Conservation (phyloP, 2,113 vertebrate species). For the Copsychus sechellarum region DNA sequence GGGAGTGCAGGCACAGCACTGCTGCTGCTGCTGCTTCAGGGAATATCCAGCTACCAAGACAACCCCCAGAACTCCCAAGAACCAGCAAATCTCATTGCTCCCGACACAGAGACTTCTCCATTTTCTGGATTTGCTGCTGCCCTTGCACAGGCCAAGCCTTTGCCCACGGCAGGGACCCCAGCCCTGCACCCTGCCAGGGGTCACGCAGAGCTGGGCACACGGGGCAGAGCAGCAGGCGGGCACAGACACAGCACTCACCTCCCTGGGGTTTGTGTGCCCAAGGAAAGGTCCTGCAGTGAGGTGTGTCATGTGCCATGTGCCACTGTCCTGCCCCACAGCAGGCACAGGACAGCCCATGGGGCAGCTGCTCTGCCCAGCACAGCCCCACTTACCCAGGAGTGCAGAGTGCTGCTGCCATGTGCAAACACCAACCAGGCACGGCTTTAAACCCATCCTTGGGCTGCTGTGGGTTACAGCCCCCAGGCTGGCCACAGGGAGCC, state of each 20-base stretch:
- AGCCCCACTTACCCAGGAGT: neutral
- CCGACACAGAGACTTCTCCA: neutral
- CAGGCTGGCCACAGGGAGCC: rapidly evolving
- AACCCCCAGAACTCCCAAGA: rapidly evolving
- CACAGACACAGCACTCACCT: rapidly evolving
- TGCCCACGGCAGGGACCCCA: neutral
- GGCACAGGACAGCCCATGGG: neutral
- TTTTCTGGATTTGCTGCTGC: neutral
- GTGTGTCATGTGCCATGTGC: rapidly evolving
- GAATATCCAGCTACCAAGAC: neutral
- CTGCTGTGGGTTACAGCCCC: neutral
- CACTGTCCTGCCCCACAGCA: neutral
- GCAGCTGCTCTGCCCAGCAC: rapidly evolving
- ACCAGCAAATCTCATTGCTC: neutral
- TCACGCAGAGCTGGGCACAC: neutral
- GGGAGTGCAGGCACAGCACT: neutral
- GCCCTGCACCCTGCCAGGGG: rapidly evolving
- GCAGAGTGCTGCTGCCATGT: rapidly evolving
- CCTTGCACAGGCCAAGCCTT: neutral
- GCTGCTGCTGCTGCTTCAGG: neutral
- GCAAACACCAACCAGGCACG: neutral
- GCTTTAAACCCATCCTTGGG: rapidly evolving
- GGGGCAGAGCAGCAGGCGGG: neutral
- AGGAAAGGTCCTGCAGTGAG: neutral
- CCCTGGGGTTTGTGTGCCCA: rapidly evolving